Conservation (phyloP, 2,888 invertebrate species). For the Nyleta sp. region DNA sequence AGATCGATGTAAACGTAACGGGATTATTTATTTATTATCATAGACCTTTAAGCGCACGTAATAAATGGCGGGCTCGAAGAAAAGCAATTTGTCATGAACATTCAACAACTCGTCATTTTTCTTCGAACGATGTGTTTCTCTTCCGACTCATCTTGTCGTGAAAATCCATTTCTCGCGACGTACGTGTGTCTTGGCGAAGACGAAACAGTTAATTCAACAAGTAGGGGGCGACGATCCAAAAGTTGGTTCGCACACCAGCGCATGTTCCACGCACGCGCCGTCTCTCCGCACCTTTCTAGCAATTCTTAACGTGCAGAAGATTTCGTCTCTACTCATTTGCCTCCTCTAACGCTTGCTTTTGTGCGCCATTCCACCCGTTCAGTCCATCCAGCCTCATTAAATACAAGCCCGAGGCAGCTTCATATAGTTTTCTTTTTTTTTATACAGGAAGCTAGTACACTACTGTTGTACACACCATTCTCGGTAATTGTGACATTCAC, state of each 20-base stretch:
- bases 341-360: constrained; percentile 48
- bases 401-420: constrained; percentile 30
- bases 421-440: constrained; percentile 36
- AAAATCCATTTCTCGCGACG: constrained; percentile 34
- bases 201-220: constrained; percentile 58
- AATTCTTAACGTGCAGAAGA: constrained; percentile 47
- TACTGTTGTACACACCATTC: constrained; percentile 27
- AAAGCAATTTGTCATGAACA: constrained; percentile 12
- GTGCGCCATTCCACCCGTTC: constrained; percentile 23
- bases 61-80: too few species aligned
- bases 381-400: constrained; percentile 58
- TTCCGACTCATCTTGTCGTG: constrained; percentile 6
- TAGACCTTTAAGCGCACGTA: too few species aligned
- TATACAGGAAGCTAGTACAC: constrained; percentile 24
- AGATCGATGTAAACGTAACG: too few species aligned
- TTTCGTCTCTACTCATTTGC: constrained; percentile 51
- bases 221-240: constrained; percentile 57
- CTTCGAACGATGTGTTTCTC: constrained; percentile 14
- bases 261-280: too few species aligned
- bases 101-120: too few species aligned
- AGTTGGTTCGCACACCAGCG: constrained; percentile 25
- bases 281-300: constrained; percentile 9
- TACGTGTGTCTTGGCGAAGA: constrained; percentile 44
- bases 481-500: too few species aligned
- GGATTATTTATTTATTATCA: too few species aligned